These are phyloP conservation scores for Liparis tanakae DNA, from an alignment of 2,797 vertebrate species.

Conservation along the genomic window DNA sequence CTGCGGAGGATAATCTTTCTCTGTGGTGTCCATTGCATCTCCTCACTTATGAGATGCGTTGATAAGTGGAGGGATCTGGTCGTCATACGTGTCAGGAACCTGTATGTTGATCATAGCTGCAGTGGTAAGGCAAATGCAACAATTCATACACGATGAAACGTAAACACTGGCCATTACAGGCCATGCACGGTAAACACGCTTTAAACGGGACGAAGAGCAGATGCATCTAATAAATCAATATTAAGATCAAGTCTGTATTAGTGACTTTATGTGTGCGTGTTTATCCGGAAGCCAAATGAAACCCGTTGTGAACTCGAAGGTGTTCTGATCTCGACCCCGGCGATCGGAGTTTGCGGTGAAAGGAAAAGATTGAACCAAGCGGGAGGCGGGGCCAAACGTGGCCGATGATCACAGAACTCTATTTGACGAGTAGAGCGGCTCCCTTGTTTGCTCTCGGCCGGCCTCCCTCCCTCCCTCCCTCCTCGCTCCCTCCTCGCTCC, in stretches of 20 bases:
- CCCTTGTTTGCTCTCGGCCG: conserved; percentile 1
- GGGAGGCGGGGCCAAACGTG: not conserved
- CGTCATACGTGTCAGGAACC: not conserved
- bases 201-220: not conserved
- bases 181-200: not conserved
- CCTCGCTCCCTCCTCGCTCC: conserved; percentile 4
- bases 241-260: not conserved
- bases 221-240: not conserved
- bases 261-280: not conserved
- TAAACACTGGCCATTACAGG: not conserved
- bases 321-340: not conserved
- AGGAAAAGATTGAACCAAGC: not conserved
- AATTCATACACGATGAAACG: not conserved
- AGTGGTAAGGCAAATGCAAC: not conserved
- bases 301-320: not conserved
- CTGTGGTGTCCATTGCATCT: not conserved
- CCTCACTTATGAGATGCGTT: not conserved
- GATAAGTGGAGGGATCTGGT: not conserved
- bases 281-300: not conserved
- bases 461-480: conserved; percentile 3
- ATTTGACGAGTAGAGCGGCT: conserved; percentile 28
- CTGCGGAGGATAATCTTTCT: not conserved
- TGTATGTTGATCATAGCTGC: not conserved
- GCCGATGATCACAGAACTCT: conserved; percentile 9
- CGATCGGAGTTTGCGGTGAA: not conserved